These are phyloP conservation scores for Callithrix jacchus DNA, from an alignment of 2,113 vertebrate genomes.

Conservation along the genomic window DNA sequence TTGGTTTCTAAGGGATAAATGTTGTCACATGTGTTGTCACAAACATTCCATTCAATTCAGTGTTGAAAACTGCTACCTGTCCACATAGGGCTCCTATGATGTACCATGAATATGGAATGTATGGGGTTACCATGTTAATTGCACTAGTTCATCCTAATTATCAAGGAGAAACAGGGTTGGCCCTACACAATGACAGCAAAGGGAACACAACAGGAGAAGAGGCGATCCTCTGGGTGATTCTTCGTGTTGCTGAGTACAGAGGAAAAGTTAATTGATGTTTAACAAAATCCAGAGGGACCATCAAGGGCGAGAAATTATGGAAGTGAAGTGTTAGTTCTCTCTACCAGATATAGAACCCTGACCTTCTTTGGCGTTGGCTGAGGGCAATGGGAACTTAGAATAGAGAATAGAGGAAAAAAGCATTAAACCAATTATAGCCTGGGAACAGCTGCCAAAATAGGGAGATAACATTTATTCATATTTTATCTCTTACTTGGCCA, in stretches of 20 bases:
- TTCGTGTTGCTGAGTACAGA: not conserved
- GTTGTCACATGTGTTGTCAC: not conserved
- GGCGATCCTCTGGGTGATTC: not conserved
- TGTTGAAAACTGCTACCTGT: not conserved
- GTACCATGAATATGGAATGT: not conserved
- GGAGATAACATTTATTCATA: not conserved
- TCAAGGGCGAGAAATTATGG: not conserved
- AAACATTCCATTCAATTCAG: not conserved
- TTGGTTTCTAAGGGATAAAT: not conserved
- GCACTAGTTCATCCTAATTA: not conserved
- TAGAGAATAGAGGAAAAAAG: not conserved
- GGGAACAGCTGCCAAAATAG: not conserved
- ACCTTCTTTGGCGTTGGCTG: not conserved
- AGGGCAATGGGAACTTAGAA: not conserved
- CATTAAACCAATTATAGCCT: not conserved
- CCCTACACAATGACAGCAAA: not conserved
- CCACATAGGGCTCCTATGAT: not conserved
- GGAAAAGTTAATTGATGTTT: not conserved
- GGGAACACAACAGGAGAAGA: not conserved
- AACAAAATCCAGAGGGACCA: not conserved
- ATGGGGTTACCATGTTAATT: not conserved
- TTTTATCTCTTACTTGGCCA: not conserved
- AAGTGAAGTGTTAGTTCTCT: not conserved
- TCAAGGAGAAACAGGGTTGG: not conserved
- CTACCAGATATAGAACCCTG: not conserved